Base-by-base conservation (phyloP, 2,113 vertebrate genomes). In the Perca fluviatilis region DNA sequence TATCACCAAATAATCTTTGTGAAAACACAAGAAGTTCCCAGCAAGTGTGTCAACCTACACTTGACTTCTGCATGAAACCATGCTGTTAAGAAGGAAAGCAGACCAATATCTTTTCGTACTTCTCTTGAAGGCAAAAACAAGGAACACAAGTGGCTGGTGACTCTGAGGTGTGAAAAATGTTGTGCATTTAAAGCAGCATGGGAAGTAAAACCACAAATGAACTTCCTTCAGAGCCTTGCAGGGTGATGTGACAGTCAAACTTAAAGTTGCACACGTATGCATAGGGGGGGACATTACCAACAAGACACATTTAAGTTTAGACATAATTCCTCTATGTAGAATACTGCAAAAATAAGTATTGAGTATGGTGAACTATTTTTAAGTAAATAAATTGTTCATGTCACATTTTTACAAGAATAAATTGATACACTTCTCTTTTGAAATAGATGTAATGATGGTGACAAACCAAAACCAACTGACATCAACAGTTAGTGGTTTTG, bases 81-180 rank as follows among this genome's bases (percentile, higher is more conserved):
- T 57, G 53, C 15, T 36, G 54, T 68, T 83, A 9, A 68, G 51
- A 80, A 69, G 30, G 25, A 27, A 73, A 50, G 65, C 72, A 88
- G 76, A 68, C 36, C 49, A 56, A 13, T 16, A 74, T 72, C 68
- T 91, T 85, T 92, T 87, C 91, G 15, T 71, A 90, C 87, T 95
- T 95, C 94, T 88, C 89, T 88, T 91, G 56, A 83, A 74, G 62
- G 67, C 63, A 83, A 86, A 81, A 75, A 86, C 74, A 88, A 75
- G 80, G 87, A 93, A 83, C 70, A 63, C 86, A 82, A 86, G 71
- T 76, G 53, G 70, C 78, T 83, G 84, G 30, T 86, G 66, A 60
- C 75, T 43, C 56, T n/a, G 46, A 94, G 88, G 93, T 95, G 95
- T 95, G 94, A 95, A 94, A 91, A 72, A 69, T 71, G 65, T 11